Percentiles rank a stretch among this genome's conserved stretches.
These are phyloP conservation scores for Alcis repandata DNA, from an alignment of 2,888 invertebrate species.

Conservation along the genomic window DNA sequence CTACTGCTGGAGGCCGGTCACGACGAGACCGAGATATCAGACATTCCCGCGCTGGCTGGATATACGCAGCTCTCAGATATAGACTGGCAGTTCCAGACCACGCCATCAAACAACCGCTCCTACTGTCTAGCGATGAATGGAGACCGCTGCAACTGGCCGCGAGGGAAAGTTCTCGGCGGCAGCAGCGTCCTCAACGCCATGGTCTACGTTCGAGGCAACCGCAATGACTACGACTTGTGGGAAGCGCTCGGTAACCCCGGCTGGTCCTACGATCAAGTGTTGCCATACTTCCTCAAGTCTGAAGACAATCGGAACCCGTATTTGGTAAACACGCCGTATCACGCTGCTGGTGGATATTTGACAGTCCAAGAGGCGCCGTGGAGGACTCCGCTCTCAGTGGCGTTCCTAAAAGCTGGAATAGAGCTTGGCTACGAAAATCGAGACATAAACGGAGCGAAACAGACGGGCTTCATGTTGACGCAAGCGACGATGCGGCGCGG, in stretches of 20 bases:
- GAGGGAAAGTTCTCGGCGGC: slow-evolving; percentile 96
- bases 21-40: slow-evolving; percentile 95
- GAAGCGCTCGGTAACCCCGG: slow-evolving; percentile 93
- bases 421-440: slow-evolving; percentile 94
- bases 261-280: slow-evolving; percentile 93
- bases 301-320: slow-evolving; percentile 96
- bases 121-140: slow-evolving; percentile 96
- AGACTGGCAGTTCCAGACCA: slow-evolving; percentile 97
- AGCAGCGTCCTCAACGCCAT: slow-evolving; percentile 96
- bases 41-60: slow-evolving; percentile 94
- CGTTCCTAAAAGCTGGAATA: slow-evolving; percentile 93
- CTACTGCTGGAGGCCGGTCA: slow-evolving; percentile 94
- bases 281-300: slow-evolving; percentile 95
- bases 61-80: slow-evolving; percentile 94
- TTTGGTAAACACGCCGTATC: slow-evolving; percentile 90
- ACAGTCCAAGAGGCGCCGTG: slow-evolving; percentile 95
- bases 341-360: slow-evolving; percentile 92
- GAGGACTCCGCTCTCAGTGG: slow-evolving; percentile 93
- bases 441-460: slow-evolving; percentile 93
- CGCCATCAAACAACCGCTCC: slow-evolving; percentile 91
- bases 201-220: slow-evolving; percentile 96
- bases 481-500: slow-evolving; percentile 95
- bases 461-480: slow-evolving; percentile 95
- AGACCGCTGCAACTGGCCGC: slow-evolving; percentile 95
- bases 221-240: slow-evolving; percentile 95